A percentile compares a stretch with the other conserved stretches of the same genome.
Evolutionary conservation across 2,888 invertebrate species (phyloP).

Genomic region (Rhorus exstirpatorius): DNA sequence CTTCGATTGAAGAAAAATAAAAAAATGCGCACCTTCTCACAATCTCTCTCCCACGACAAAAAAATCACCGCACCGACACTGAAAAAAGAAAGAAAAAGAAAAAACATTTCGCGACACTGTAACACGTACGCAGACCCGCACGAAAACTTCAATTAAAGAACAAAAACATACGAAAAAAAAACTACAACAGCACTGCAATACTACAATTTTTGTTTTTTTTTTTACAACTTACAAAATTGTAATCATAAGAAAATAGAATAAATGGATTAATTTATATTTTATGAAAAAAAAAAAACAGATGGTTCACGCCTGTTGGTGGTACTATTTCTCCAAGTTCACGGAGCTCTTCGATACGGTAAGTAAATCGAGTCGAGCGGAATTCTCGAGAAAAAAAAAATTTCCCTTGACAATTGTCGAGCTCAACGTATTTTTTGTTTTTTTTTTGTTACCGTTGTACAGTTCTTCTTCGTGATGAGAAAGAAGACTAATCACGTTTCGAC

Average conservation of each 20-base stretch:
- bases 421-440: not conserved
- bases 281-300: constrained; percentile 89
- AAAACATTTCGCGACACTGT: constrained; percentile 24
- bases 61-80: constrained; percentile 50
- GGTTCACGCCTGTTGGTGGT: constrained; percentile 98
- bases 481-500: constrained; percentile 97
- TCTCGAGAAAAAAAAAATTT: not conserved
- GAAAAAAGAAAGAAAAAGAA: constrained; percentile 1
- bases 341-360: constrained; percentile 98
- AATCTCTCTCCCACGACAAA: constrained; percentile 23
- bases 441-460: constrained; percentile 87
- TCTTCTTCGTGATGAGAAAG: constrained; percentile 98
- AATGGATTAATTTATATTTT: constrained; percentile 37
- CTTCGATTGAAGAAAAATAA: not conserved
- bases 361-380: constrained; percentile 71
- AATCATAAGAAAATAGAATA: not conserved
- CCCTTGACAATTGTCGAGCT: not conserved
- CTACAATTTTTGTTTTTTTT: constrained; percentile 11
- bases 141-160: constrained; percentile 41
- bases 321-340: constrained; percentile 98
- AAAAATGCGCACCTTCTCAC: constrained; percentile 39
- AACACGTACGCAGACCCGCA: constrained; percentile 66
- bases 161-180: constrained; percentile 20
- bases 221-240: constrained; percentile 30
- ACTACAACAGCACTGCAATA: constrained; percentile 40